Base-by-base conservation (phyloP, 1,140 invertebrate genomes). In the Psilanteris sp. region DNA sequence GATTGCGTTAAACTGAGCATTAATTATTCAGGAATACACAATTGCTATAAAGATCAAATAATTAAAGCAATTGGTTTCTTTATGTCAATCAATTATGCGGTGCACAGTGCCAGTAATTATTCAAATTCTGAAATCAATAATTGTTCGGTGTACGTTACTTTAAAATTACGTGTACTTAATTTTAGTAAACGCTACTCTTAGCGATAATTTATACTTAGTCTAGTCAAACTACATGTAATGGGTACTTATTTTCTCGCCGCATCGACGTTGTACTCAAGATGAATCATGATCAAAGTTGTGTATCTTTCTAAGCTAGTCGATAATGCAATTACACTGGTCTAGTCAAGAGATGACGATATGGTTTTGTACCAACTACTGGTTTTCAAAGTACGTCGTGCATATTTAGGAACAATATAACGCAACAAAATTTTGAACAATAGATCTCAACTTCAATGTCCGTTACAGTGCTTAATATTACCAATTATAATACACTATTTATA, bases 201-300 rank as follows among this genome's bases (percentile, higher is more conserved):
- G 61, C 52, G 34, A 37, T 74, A 54, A 52, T 67, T 77, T 77
- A 44, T 59, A 77, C 55, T 72, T 72, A 61, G 62, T 77, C 75
- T 77, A 77, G 75, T 77, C 68, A 77, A 68, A 31, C 66, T 43
- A 77, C 29, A 29, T 67, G 67, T 71, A 77, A 72, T 77, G 46
- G 46, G 31, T 62, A 72, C 54, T 72, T 57, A 24, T 71, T 77
- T 66, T 54, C 68, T 64, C 50, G 27, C 70, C 18, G 44, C 70
- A 64, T 46, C 59, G 29, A 48, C 36, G 61, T 73, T 73, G 59
- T 73, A 73, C 70, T 73, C 59, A 7, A 37, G 54, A 73, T 36
- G 24, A 50, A 5, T 64, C 57, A 59, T 32, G 37, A 44, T 50
- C 48, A 52, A 73, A 64, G 48, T 55, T 50, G 32, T 57, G 20